Base-by-base conservation (phyloP, 2,113 vertebrate species). In the Cariama cristata region DNA sequence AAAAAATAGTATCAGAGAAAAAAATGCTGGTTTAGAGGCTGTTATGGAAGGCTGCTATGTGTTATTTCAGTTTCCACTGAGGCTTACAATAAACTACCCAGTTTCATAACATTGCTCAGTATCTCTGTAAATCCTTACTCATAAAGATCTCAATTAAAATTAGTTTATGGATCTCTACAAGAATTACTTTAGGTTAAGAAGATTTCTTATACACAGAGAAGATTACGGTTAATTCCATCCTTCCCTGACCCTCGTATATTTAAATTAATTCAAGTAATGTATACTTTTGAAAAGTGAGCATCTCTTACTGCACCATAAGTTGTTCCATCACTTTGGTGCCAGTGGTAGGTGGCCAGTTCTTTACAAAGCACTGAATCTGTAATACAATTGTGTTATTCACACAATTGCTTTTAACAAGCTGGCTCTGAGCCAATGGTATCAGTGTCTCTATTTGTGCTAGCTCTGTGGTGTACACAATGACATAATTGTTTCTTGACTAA, bases 401-500 rank as follows among this genome's bases (percentile, higher is more conserved):
- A 77, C 76, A 84, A 44, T 58, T 89, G 30, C 27, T 91, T 93
- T 89, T 84, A 74, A 77, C 28, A 55, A 93, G 44, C 58, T 95
- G 86, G 44, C 67, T 76, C 40, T 40, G 19, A 58, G 55, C 50
- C 84, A 53, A 49, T 4, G 16, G 35, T 80, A n/a, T 62, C 79
- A 77, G 35, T 38, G 17, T 45, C 53, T 50, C 64, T 81, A 49
- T 75, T 72, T 92, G 62, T 53, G 64, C 30, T 74, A 67, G 38
- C 64, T 66, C 59, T n/a, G 73, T 81, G 35, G 11, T 62, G 68
- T 79, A 81, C 32, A 49, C 0, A 0, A 66, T 76, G 63, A 80
- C 68, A 80, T 73, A 62, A 91, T 84, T 91, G 49, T 95, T 88
- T 86, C 72, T 77, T 86, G 59, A 77, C 68, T 95, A 94, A 95